Conservation (phyloP, 2,888 invertebrate genomes). For the Pseudococcus viburni region DNA sequence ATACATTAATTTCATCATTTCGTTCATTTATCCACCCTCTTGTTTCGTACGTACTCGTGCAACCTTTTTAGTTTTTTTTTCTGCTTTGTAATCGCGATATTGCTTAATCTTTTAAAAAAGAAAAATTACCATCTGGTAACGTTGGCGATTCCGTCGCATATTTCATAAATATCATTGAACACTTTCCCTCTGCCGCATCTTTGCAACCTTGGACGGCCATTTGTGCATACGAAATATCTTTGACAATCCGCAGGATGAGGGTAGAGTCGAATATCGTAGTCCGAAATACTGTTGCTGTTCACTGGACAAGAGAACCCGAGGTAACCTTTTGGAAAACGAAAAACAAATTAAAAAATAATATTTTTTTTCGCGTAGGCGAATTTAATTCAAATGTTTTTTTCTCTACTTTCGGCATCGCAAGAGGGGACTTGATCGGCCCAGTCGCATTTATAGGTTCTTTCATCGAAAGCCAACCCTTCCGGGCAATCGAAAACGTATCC, state of each 20-base stretch:
- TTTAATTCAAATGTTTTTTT: neutral
- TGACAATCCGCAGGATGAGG: constrained; percentile 77
- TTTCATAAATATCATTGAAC: constrained; percentile 81
- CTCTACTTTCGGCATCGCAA: constrained; percentile 84
- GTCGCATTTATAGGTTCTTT: constrained; percentile 83
- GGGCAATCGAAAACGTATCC: constrained; percentile 83
- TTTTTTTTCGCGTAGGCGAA: neutral
- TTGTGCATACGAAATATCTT: constrained; percentile 84
- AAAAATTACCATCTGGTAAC: constrained; percentile 78
- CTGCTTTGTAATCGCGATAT: constrained; percentile 40
- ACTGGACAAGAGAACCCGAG: constrained; percentile 85
- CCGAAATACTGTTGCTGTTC: constrained; percentile 73
- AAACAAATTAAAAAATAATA: neutral
- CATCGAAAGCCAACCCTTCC: constrained; percentile 85
- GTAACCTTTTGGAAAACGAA: constrained; percentile 74
- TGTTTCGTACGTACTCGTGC: neutral
- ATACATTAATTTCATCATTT: constrained; percentile 53
- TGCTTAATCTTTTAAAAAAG: constrained; percentile 27
- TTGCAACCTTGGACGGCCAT: constrained; percentile 80
- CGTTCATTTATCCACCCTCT: constrained; percentile 40
- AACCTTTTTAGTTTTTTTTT: neutral
- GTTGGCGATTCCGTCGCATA: constrained; percentile 85
- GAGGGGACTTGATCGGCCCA: constrained; percentile 89
- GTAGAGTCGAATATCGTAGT: constrained; percentile 71
- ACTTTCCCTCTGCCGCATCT: constrained; percentile 84